phyloP scores from a whole-genome alignment of 2,113 vertebrate genomes.

The Catharus fuscescens region DNA sequence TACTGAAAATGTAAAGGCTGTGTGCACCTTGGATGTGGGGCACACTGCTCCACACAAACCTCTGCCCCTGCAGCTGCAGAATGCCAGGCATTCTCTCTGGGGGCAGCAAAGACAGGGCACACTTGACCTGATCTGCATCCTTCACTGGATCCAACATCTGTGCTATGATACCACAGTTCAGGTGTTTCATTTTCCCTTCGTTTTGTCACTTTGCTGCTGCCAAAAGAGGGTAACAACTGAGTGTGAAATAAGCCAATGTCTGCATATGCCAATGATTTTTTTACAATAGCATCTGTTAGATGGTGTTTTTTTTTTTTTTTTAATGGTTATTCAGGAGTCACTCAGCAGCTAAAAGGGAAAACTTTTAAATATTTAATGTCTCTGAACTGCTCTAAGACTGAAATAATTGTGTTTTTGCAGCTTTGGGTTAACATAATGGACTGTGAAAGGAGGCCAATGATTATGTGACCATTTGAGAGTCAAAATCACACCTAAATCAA shows the following conservation, averaged over 20 bases:
- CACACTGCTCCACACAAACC: background rate
- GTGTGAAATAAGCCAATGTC: background rate
- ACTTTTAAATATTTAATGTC: slow-evolving; percentile 30
- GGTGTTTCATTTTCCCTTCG: background rate
- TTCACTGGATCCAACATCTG: background rate
- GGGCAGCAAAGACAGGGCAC: background rate
- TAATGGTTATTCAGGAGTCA: background rate
- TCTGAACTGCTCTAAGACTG: background rate
- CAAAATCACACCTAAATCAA: background rate
- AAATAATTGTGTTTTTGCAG: slow-evolving; percentile 14
- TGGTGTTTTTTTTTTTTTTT: background rate
- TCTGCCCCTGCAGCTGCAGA: slow-evolving; percentile 12
- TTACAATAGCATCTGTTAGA: background rate
- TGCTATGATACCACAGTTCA: background rate
- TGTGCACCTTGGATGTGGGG: slow-evolving; percentile 4
- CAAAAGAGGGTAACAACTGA: background rate
- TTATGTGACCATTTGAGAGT: background rate
- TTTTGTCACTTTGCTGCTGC: background rate
- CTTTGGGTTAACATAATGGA: slow-evolving; percentile 17
- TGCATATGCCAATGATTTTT: background rate
- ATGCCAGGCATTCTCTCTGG: background rate
- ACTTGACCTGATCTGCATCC: background rate
- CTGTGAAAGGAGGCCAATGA: slow-evolving; percentile 4
- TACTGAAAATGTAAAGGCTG: background rate
- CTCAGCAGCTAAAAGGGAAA: slow-evolving; percentile 7